Evolutionary conservation across 1,140 invertebrate genomes (phyloP), one percentile per base, ranked within the genome.

Genomic region (Drosophila sturtevanti): DNA sequence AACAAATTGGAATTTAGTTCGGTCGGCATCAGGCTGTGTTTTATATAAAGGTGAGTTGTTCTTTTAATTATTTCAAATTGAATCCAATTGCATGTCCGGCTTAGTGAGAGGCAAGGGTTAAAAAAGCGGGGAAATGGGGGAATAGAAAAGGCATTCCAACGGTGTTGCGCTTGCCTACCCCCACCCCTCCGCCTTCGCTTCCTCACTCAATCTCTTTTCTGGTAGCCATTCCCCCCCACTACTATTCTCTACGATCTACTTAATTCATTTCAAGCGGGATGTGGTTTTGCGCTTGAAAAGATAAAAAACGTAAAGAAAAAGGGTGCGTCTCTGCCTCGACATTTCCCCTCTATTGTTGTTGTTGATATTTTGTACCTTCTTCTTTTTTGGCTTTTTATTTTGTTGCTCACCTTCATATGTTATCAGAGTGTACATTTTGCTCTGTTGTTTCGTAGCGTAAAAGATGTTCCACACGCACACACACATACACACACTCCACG

Each of bases 381-480:
- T 74, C 66, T 71, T 44, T 78, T 79, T 63, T 82, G 68, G 66
- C 78, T 81, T 71, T 87, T 84, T 78, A 74, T 86, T 84, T 81
- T 86, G 82, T 69, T 87, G 84, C 78, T 87, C 84, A 87, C 84
- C 84, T 87, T 89, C 84, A 66, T 71, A 70, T 85, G 82, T 87
- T 87, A 87, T 87, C 84, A 71, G 66, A 73, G 59, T 68, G 63
- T 89, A 67, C 79, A 77, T 71, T 87, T 87, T 89, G 76, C 63
- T 82, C 76, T 59, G 73, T 63, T 74, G 67, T 69, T 86, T 86
- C 78, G 78, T 72, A 58, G 18, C 37, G 62, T 48, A 55, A 37
- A 54, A 69, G 68, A 72, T 76, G 77, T 73, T 65, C 16, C 35
- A 65, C 37, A 48, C 41, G 2, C 41, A 48, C 10, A 48, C 41